Conservation (phyloP, 2,113 vertebrate genomes). For the Burhinus oedicnemus region DNA sequence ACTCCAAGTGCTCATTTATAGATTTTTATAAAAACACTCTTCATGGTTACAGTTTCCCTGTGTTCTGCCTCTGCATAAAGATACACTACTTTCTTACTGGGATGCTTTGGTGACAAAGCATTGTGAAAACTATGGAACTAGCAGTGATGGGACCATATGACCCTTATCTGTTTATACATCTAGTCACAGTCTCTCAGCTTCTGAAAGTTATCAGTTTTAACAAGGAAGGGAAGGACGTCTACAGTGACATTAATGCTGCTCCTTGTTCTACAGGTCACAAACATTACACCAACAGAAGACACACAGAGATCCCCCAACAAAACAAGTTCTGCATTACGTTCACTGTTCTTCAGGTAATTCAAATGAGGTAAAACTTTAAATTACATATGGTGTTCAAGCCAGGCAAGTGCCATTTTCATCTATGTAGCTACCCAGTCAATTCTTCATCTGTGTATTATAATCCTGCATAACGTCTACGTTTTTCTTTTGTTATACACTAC, state of each 20-base stretch:
- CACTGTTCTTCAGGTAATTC: neutral
- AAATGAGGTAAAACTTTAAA: neutral
- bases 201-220: neutral
- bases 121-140: neutral
- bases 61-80: neutral
- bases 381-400: neutral
- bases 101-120: neutral
- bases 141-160: neutral
- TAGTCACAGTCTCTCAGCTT: neutral
- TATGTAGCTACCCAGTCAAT: neutral
- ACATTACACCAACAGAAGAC: neutral
- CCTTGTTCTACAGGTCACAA: neutral
- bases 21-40: neutral
- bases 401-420: neutral
- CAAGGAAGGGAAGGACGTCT: neutral
- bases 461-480: neutral
- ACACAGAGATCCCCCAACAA: neutral
- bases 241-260: neutral
- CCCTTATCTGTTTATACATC: neutral
- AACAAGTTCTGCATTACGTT: neutral
- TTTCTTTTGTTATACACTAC: neutral
- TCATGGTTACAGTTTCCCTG: neutral
- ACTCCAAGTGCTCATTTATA: neutral
- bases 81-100: neutral
- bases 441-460: neutral